Evolutionary conservation across 2,113 vertebrate genomes (phyloP), one percentile per base, ranked within the genome.

Genomic region (Lycaon pictus): DNA sequence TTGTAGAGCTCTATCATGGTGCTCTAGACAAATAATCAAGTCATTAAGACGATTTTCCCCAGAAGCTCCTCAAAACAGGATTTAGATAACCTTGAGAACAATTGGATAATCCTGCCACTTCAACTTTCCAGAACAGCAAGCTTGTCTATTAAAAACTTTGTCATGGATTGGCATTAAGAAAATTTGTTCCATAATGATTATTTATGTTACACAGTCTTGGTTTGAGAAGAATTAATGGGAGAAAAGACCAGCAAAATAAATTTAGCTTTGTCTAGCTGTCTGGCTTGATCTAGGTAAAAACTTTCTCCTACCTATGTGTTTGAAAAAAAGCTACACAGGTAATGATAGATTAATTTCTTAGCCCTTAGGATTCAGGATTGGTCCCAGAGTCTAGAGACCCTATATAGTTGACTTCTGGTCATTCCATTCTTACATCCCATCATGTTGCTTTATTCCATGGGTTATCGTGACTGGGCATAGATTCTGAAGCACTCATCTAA

Each of bases 11-110:
- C 11, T 87, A 12, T 65, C 72, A 53, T 67, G 17, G 9, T 88
- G 15, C 20, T 76, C 37, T 88, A 27, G 65, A 6, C 71, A 90
- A 77, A 84, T 7, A 81, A 1, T 60, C 37, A 90, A 77, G 89
- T 85, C 35, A 77, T 94, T 96, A 79, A 90, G 86, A 37, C 32
- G 25, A 2, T 93, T 88, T 92, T 85, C 43, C 58, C 35, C 77
- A 84, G 27, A 19, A 87, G 11, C 17, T 90, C 16, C 65, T 92
- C 17, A 74, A 43, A 96, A 72, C 10, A 77, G 12, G 11, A 37
- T 89, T 96, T 84, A 37, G 3, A 53, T 74, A 60, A 20, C 19
- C 37, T 15, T 48, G 37, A 32, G 7, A 89, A 43, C n/a, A 96
- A 25, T 3, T 51, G 12, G 27, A 85, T 81, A 90, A 96, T 84